These are phyloP conservation scores for Ophion obscuratus DNA, from an alignment of 2,888 invertebrate genomes.

Conservation along the genomic window DNA sequence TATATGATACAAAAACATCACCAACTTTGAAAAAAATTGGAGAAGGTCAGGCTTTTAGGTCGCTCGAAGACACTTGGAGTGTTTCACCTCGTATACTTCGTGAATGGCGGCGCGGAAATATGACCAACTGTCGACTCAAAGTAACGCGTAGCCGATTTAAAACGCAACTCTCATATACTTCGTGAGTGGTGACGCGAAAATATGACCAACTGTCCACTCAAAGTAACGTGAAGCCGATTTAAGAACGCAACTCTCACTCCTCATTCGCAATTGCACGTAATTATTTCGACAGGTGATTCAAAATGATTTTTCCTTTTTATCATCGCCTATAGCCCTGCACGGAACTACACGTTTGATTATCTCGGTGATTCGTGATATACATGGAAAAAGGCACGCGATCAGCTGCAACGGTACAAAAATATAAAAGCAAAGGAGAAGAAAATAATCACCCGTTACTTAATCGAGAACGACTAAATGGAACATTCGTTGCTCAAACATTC, in stretches of 20 bases:
- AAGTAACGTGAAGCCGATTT: neutral
- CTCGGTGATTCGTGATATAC: conserved; percentile 25
- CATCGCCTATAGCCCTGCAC: neutral
- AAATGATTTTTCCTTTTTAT: neutral
- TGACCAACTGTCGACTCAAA: no score
- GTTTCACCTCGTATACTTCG: neutral
- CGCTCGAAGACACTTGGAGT: no score
- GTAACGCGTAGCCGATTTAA: no score
- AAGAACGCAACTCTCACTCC: neutral
- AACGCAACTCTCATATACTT: neutral
- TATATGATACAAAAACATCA: no score
- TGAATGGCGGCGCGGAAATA: neutral
- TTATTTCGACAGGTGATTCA: neutral
- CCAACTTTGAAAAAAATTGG: no score
- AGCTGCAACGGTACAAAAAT: conserved; percentile 79
- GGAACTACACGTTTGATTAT: conserved; percentile 41
- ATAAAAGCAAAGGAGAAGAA: conserved; percentile 69
- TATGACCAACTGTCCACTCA: no score
- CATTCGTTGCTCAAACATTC: conserved; percentile 54
- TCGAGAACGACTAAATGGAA: conserved; percentile 12
- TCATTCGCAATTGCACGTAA: neutral
- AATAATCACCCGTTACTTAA: conserved; percentile 70
- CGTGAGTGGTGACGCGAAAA: no score
- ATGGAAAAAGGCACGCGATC: conserved; percentile 76
- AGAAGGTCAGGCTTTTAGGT: no score